Conservation (phyloP, 2,113 vertebrate genomes). For the Zosterops japonicus region DNA sequence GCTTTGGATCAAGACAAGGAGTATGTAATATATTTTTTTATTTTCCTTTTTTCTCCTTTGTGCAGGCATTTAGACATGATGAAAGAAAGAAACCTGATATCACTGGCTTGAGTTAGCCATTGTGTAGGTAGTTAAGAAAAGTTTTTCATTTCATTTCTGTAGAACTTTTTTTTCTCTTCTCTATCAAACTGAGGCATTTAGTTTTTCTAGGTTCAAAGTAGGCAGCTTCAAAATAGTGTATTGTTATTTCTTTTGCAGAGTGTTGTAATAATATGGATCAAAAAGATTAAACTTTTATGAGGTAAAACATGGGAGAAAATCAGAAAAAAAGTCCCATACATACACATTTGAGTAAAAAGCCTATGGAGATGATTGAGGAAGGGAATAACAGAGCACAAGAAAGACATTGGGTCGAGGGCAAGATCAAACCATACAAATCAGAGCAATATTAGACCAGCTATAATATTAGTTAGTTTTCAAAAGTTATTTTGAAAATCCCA, state of each 20-base stretch:
- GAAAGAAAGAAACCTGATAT: conserved; percentile 35
- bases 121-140: conserved; percentile 48
- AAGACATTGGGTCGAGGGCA: background rate
- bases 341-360: background rate
- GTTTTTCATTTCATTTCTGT: conserved; percentile 22
- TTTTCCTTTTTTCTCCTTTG: conserved; percentile 30
- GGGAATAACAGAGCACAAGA: background rate
- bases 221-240: conserved; percentile 1
- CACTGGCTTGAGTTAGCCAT: background rate
- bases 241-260: conserved; percentile 13
- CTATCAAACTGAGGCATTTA: background rate
- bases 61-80: conserved; percentile 2
- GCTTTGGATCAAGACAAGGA: conserved; percentile 29
- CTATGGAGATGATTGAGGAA: background rate
- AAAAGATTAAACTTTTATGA: background rate
- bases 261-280: background rate
- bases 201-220: conserved; percentile 3
- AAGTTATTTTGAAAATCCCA: background rate
- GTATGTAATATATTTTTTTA: conserved; percentile 9
- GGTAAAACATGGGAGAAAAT: background rate
- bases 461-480: background rate
- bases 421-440: background rate
- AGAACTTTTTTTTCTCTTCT: conserved; percentile 1
- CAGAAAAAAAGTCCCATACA: background rate
- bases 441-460: background rate